Evolutionary conservation across 2,113 vertebrate species (phyloP).

Genomic region (Nothobranchius kuhntae): DNA sequence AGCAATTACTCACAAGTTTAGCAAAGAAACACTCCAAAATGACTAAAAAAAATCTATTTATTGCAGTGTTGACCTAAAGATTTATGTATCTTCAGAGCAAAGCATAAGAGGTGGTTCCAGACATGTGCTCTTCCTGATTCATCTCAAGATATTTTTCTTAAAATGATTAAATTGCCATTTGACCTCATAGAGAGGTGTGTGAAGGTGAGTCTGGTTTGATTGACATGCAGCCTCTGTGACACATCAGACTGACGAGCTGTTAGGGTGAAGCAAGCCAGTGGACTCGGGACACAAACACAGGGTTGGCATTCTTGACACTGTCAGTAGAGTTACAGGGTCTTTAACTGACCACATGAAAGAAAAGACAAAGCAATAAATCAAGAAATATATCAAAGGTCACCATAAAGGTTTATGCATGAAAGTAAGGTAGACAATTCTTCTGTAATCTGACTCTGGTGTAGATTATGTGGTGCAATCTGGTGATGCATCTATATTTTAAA

Average conservation of each 20-base stretch:
- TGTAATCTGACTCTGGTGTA: not conserved
- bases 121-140: not conserved
- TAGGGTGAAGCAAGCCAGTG: not conserved
- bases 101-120: too few relatives aligned
- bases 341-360: not conserved
- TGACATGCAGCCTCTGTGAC: not conserved
- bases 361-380: not conserved
- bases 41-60: too few relatives aligned
- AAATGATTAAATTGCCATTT: not conserved
- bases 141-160: not conserved
- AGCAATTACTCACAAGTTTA: too few relatives aligned
- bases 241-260: not conserved
- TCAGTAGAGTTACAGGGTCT: not conserved
- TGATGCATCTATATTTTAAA: conserved; percentile 9
- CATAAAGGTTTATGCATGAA: not conserved
- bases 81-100: too few relatives aligned
- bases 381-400: too few relatives aligned
- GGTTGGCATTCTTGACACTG: not conserved
- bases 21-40: too few relatives aligned
- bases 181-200: not conserved
- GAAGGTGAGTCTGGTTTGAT: not conserved
- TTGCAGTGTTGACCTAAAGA: too few relatives aligned
- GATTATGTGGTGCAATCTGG: not conserved
- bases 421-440: not conserved
- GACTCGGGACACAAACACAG: not conserved